phyloP scores from a whole-genome alignment of 2,113 vertebrate species.

The Protobothrops flavoviridis region DNA sequence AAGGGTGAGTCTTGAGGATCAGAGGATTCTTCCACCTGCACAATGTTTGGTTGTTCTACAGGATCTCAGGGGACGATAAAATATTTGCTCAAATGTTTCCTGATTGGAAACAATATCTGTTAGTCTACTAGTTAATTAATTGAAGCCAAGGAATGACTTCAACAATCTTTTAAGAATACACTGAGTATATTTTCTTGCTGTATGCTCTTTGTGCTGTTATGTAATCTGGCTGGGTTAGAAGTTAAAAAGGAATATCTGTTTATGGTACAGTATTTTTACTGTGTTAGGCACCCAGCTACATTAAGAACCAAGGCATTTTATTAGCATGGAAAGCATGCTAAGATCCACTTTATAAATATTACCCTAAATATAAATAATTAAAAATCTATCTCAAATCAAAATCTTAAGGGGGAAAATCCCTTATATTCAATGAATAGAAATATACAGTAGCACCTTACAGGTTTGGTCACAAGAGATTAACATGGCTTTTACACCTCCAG shows the following conservation, averaged over 20 bases:
- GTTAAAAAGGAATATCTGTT: neutral
- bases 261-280: neutral
- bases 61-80: neutral
- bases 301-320: neutral
- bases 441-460: neutral
- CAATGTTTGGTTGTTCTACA: neutral
- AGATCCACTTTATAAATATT: neutral
- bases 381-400: neutral
- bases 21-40: neutral
- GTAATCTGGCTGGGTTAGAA: neutral
- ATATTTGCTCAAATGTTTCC: conserved; percentile 5
- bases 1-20: neutral
- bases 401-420: neutral
- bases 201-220: neutral
- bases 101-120: neutral
- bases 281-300: too few relatives aligned
- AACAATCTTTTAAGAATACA: neutral
- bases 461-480: neutral
- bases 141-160: neutral
- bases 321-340: neutral
- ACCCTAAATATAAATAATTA: neutral
- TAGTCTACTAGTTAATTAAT: neutral
- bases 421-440: neutral
- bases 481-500: neutral
- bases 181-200: neutral